Evolutionary conservation across 2,888 invertebrate species (phyloP).

Genomic region (Drosophila mimetica): DNA sequence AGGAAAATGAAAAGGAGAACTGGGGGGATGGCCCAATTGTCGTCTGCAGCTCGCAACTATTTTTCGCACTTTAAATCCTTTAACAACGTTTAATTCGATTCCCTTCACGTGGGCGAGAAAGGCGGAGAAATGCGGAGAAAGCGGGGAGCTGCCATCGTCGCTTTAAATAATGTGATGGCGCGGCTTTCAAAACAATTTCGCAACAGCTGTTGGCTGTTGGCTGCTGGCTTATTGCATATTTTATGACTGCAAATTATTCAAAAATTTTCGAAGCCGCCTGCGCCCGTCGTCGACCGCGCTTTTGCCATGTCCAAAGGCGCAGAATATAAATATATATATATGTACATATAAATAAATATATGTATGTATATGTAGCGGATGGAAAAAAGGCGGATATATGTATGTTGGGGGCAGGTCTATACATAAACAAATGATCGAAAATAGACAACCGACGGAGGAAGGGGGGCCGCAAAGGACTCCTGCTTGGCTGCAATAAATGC

Average conservation of each 20-base stretch:
- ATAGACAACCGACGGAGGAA: conserved; percentile 47
- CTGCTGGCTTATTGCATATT: conserved; percentile 84
- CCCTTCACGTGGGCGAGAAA: conserved; percentile 8
- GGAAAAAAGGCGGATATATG: conserved; percentile 8
- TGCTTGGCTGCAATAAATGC: conserved; percentile 26
- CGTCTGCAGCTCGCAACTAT: conserved; percentile 27
- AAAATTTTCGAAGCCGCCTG: conserved; percentile 77
- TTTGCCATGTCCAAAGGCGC: conserved; percentile 31
- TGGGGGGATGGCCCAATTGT: conserved; percentile 24
- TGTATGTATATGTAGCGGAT: conserved; percentile 6
- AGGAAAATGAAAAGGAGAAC: neutral
- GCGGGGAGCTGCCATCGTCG: conserved; percentile 30
- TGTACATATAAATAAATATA: conserved; percentile 26
- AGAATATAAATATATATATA: conserved; percentile 34
- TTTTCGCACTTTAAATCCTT: conserved; percentile 56
- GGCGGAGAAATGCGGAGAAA: conserved; percentile 7
- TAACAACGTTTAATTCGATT: conserved; percentile 71
- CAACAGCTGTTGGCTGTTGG: conserved; percentile 83
- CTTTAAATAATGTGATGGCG: conserved; percentile 84
- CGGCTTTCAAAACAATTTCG: conserved; percentile 85
- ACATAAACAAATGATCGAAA: conserved; percentile 74
- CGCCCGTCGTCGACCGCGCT: conserved; percentile 38
- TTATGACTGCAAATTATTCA: conserved; percentile 85
- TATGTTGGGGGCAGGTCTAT: conserved; percentile 32
- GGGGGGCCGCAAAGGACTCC: conserved; percentile 10